These are phyloP conservation scores for Aspidiotus destructor DNA, from an alignment of 2,888 invertebrate genomes.

Conservation along the genomic window DNA sequence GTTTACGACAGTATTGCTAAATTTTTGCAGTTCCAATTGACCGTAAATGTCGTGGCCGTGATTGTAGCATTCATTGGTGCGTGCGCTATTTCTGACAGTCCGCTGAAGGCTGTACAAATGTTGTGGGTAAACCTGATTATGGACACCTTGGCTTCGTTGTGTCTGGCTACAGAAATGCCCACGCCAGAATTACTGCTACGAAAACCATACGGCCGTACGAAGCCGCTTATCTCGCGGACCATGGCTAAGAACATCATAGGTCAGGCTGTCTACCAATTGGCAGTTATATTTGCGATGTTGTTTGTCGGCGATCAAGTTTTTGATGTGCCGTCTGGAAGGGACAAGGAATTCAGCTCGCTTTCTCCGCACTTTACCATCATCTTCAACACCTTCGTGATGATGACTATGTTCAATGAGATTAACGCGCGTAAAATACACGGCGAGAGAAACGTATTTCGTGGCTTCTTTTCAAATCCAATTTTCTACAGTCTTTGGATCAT, in stretches of 20 bases:
- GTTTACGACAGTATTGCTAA: conserved; percentile 55
- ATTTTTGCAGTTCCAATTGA: conserved; percentile 53
- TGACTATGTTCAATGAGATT: conserved; percentile 58
- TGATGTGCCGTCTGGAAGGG: conserved; percentile 47
- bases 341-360: conserved; percentile 35
- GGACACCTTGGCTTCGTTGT: conserved; percentile 52
- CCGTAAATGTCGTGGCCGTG: conserved; percentile 53
- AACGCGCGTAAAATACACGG: conserved; percentile 57
- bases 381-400: conserved; percentile 57
- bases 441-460: conserved; percentile 53
- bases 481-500: conserved; percentile 52
- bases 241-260: conserved; percentile 53
- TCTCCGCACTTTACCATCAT: conserved; percentile 54
- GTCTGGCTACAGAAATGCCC: conserved; percentile 51
- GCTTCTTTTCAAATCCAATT: conserved; percentile 50
- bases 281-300: conserved; percentile 47
- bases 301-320: conserved; percentile 48
- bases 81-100: conserved; percentile 41
- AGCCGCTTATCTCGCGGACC: conserved; percentile 47
- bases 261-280: conserved; percentile 49
- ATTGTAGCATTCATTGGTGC: conserved; percentile 50
- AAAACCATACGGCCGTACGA: conserved; percentile 48
- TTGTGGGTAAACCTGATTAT: conserved; percentile 54
- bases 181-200: conserved; percentile 47
- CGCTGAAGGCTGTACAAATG: conserved; percentile 49